These are phyloP conservation scores for Prionace glauca DNA, from an alignment of 2,797 vertebrate genomes.

Conservation along the genomic window DNA sequence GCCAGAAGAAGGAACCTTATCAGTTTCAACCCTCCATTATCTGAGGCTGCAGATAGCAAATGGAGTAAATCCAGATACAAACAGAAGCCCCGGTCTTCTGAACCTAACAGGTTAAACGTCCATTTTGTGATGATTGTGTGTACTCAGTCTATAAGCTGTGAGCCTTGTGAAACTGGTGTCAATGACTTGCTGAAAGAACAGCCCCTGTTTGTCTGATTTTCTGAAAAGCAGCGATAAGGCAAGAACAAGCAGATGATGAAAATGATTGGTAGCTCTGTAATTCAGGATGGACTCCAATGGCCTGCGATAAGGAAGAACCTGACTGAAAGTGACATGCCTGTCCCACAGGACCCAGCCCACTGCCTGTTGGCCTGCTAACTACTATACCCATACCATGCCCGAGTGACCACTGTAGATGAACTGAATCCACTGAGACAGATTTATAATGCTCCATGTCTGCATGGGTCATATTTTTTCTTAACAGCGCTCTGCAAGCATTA, in stretches of 20 bases:
- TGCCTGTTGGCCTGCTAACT: slow-evolving; percentile 12
- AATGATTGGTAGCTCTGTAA: neutral
- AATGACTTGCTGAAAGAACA: neutral
- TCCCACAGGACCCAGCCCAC: neutral
- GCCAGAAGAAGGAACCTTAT: too few species aligned
- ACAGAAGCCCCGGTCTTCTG: neutral
- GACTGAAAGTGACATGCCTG: neutral
- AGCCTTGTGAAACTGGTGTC: neutral
- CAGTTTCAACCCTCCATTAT: neutral
- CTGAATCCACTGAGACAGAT: neutral
- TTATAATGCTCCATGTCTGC: neutral
- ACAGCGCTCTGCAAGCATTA: neutral
- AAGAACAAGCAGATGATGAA: neutral
- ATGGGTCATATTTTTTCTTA: neutral
- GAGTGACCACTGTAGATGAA: slow-evolving; percentile 2
- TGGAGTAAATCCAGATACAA: neutral
- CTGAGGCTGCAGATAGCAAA: neutral
- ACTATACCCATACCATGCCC: neutral
- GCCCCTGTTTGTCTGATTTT: neutral
- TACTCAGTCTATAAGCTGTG: neutral
- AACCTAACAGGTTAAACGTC: neutral
- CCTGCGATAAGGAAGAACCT: neutral
- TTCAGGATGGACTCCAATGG: slow-evolving; percentile 2
- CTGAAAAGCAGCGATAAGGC: slow-evolving; percentile 20
- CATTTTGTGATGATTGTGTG: neutral